Evolutionary conservation across 2,888 invertebrate genomes (phyloP).

Genomic region (Mayetiola destructor): DNA sequence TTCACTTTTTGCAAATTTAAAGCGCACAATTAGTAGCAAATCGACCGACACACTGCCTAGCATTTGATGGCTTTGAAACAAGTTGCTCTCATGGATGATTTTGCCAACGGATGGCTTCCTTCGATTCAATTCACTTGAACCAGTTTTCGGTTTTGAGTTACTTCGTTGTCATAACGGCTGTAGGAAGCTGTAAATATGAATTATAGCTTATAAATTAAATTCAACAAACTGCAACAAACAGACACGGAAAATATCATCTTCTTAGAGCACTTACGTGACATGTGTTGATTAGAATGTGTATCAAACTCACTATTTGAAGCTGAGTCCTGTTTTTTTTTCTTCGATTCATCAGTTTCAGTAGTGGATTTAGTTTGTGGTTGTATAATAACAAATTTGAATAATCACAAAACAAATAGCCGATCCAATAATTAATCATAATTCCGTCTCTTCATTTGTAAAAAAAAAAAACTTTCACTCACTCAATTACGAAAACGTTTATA

Average conservation of each 20-base stretch:
- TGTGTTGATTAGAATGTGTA: not conserved
- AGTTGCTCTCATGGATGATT: not conserved
- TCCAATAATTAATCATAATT: too few species aligned
- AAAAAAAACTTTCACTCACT: too few species aligned
- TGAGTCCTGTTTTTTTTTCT: constrained; percentile 1
- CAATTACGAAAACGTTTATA: too few species aligned
- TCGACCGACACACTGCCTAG: too few species aligned
- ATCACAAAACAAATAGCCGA: too few species aligned
- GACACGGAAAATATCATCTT: not conserved
- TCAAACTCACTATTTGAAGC: not conserved
- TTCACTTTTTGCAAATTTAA: not conserved
- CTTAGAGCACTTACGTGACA: not conserved
- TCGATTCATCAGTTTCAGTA: not conserved
- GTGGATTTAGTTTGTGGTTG: not conserved
- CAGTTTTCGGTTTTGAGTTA: constrained; percentile 5
- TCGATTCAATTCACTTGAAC: constrained; percentile 4
- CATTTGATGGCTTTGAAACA: not conserved
- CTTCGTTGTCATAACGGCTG: not conserved
- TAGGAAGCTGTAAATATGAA: not conserved
- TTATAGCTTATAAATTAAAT: not conserved
- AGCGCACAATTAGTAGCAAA: too few species aligned
- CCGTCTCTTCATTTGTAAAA: too few species aligned
- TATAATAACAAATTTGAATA: too few species aligned
- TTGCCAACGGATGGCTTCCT: not conserved
- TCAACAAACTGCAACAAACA: not conserved